Evolutionary conservation across 1,140 invertebrate genomes (phyloP), one percentile per base, ranked within the genome.

Genomic region (Leptoteleia sp.): DNA sequence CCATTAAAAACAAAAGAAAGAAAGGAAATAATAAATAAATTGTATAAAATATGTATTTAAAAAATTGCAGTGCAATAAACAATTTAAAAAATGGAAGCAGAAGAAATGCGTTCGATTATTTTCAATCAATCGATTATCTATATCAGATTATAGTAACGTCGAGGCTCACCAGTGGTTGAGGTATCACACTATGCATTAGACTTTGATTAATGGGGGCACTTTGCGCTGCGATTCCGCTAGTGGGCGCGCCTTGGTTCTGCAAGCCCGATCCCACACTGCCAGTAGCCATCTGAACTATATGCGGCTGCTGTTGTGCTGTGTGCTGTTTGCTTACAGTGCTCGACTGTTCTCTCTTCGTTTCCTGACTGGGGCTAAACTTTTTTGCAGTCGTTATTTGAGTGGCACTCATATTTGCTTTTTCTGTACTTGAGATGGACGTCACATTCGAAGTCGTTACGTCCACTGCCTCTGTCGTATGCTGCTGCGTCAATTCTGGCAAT

Each of bases 161-260:
- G n/a, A 72, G 64, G 81, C 84, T 86, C 70, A 89, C 88, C 88
- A 89, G 67, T 82, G 87, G 83, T 78, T 88, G 88, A 76, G 88
- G 88, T 87, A 88, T 85, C 33, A 89, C 88, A 76, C 79, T 88
- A 78, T 90, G 88, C 84, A 88, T 88, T 77, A 89, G 62, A 67
- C 84, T 87, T 83, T 86, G 88, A 84, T 88, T 87, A 57, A 89
- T 84, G 33, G 87, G 84, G 37, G 82, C 65, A 81, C 80, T 88
- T 80, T 88, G 87, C 19, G 85, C 73, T 31, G 84, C 82, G 68
- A 88, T 86, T 64, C 82, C 85, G 76, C 83, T 88, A 61, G 87
- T 33, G 80, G 70, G 81, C 71, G 84, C 70, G 62, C 83, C 86
- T 82, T 88, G 87, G 79, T 67, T 85, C 35, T 82, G 80, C 1